Conservation (phyloP, 2,797 vertebrate genomes). For the Clarias pachynema region DNA sequence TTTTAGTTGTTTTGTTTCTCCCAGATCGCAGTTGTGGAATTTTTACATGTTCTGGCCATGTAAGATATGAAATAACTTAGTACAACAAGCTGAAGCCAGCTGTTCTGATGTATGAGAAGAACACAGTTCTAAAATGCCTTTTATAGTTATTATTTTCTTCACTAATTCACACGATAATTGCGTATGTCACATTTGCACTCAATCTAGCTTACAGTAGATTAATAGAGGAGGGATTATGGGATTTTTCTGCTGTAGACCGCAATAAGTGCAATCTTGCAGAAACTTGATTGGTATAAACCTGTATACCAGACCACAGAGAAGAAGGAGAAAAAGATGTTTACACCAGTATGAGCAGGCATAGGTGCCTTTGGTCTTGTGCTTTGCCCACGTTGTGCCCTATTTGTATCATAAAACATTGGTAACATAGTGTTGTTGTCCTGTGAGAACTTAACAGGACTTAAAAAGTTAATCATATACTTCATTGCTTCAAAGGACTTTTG, state of each 20-base stretch:
- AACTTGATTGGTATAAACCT: constrained; percentile 50
- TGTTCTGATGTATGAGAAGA: neutral
- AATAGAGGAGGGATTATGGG: neutral
- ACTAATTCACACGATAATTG: neutral
- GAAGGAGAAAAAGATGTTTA: constrained; percentile 1
- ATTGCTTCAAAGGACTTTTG: neutral
- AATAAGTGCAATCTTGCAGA: constrained; percentile 31
- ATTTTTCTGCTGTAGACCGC: constrained; percentile 21
- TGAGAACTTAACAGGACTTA: neutral
- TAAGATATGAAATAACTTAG: constrained; percentile 17
- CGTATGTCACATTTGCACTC: neutral
- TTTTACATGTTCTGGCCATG: constrained; percentile 14
- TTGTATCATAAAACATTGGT: constrained; percentile 5
- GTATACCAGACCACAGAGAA: constrained; percentile 19
- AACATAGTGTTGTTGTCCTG: neutral
- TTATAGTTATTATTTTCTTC: constrained; percentile 14
- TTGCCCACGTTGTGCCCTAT: neutral
- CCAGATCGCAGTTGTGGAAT: neutral
- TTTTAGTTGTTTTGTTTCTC: constrained; percentile 37
- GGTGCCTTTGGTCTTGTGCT: neutral
- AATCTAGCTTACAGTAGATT: neutral
- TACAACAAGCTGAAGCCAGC: constrained; percentile 40
- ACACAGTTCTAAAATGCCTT: neutral
- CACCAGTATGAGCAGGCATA: neutral
- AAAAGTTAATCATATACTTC: neutral